A percentile compares a stretch with the other conserved stretches of the same genome.
phyloP scores from a whole-genome alignment of 2,113 vertebrate species.

The Fukomys damarensis region DNA sequence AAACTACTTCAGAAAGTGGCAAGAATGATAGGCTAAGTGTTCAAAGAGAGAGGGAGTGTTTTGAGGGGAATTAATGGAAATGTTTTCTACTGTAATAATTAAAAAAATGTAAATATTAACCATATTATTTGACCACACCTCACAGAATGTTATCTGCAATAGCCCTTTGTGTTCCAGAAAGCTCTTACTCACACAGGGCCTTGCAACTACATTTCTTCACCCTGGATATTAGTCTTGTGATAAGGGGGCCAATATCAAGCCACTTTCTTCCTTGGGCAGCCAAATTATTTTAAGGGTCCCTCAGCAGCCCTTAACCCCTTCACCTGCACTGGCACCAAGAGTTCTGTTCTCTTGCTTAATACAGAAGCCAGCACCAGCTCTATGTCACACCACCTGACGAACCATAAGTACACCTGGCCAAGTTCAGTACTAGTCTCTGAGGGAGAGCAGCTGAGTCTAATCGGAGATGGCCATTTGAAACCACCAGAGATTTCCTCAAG shows the following conservation, averaged over 20 bases:
- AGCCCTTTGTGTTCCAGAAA: neutral
- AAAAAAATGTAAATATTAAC: neutral
- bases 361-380: neutral
- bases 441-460: neutral
- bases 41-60: neutral
- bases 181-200: neutral
- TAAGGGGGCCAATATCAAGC: neutral
- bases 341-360: neutral
- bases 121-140: neutral
- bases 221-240: neutral
- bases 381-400: neutral
- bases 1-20: neutral
- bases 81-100: neutral
- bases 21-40: neutral
- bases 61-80: neutral
- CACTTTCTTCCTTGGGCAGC: slow-evolving; percentile 14
- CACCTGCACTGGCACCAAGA: neutral
- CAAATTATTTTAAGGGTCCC: neutral
- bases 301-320: neutral
- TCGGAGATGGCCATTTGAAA: neutral
- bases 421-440: neutral
- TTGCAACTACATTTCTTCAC: neutral
- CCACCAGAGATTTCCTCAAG: neutral
- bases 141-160: neutral
- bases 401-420: neutral